Conservation (phyloP, 2,797 vertebrate genomes). For the Dicrostonyx torquatus region DNA sequence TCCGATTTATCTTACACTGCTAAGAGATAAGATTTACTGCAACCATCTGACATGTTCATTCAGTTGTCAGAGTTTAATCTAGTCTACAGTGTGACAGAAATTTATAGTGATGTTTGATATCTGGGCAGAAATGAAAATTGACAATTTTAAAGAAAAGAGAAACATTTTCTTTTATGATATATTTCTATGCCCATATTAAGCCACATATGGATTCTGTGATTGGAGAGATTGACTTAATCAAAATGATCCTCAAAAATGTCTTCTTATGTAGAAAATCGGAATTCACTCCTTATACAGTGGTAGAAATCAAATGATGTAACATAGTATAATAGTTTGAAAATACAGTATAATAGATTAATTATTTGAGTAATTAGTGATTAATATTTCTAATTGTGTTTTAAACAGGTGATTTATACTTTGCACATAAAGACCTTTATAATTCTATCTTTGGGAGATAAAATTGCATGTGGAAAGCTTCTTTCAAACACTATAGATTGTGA, state of each 20-base stretch:
- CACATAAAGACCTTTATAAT: not conserved
- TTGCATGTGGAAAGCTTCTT: not conserved
- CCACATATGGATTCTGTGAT: not conserved
- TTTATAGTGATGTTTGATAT: not conserved
- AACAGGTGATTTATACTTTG: not conserved
- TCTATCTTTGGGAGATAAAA: not conserved
- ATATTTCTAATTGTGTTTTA: not conserved
- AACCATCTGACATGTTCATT: not conserved
- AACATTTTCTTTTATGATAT: not conserved
- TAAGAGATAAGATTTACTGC: constrained; percentile 5
- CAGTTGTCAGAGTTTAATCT: not conserved
- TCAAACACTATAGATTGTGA: not conserved
- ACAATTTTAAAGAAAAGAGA: constrained; percentile 13
- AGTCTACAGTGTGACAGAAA: not conserved
- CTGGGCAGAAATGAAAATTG: constrained; percentile 3
- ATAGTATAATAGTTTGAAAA: not conserved
- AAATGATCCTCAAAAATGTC: not conserved
- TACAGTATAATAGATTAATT: not conserved
- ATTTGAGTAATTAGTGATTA: not conserved
- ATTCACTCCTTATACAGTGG: not conserved
- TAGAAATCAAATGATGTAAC: not conserved
- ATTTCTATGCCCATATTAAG: not conserved
- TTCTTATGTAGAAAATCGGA: not conserved
- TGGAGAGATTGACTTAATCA: not conserved
- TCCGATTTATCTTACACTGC: constrained; percentile 28